phyloP scores from a whole-genome alignment of 2,797 vertebrate species.

The Pangasius sanitwongsei region DNA sequence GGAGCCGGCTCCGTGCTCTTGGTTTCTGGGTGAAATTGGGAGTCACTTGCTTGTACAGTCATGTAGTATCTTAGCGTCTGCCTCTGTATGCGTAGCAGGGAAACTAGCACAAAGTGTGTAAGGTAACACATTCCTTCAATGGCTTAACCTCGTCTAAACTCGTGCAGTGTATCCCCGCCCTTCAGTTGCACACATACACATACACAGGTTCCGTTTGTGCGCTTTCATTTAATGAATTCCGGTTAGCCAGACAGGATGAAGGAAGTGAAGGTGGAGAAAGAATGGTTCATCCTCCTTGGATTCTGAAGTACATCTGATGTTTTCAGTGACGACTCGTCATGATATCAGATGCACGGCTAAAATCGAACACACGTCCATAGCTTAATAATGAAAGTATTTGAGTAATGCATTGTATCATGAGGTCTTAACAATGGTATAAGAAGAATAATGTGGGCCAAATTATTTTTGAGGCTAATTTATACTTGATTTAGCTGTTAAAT shows the following conservation, averaged over 20 bases:
- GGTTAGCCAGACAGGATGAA: too few species aligned
- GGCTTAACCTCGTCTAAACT: not conserved
- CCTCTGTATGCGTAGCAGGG: not conserved
- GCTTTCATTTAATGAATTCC: not conserved
- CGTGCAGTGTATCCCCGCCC: not conserved
- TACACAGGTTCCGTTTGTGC: not conserved
- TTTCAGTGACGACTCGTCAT: not conserved
- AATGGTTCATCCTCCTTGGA: not conserved
- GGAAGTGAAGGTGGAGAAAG: not conserved
- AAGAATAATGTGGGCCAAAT: too few species aligned
- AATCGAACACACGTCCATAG: not conserved
- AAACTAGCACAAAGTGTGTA: not conserved
- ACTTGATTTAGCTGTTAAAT: not conserved
- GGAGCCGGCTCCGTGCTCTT: not conserved
- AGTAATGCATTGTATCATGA: not conserved
- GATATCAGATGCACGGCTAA: not conserved
- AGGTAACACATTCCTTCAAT: slow-evolving; percentile 5
- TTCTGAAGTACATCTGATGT: not conserved
- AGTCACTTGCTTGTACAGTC: slow-evolving; percentile 15
- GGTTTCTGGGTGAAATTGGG: not conserved
- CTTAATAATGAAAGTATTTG: not conserved
- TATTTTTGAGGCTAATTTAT: not conserved
- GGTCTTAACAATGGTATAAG: not conserved
- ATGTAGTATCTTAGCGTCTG: not conserved
- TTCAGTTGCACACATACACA: not conserved